Conservation (phyloP, 2,888 invertebrate genomes). For the Mesoligia furuncula region DNA sequence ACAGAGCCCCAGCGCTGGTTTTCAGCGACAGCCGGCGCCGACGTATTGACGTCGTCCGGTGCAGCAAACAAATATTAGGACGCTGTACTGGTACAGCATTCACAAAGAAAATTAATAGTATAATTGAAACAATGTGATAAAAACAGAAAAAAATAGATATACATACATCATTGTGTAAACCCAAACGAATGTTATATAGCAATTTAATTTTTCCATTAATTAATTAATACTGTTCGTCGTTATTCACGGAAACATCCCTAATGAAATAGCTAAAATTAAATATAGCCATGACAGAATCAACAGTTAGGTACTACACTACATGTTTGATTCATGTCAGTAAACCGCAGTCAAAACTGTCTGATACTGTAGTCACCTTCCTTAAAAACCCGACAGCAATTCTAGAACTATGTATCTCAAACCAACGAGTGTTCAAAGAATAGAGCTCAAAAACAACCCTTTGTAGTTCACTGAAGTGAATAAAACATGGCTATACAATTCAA, state of each 20-base stretch:
- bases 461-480: constrained; percentile 41
- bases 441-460: constrained; percentile 16
- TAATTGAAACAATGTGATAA: too few relatives aligned
- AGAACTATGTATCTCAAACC: neutral
- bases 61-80: too few relatives aligned
- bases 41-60: too few relatives aligned
- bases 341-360: neutral
- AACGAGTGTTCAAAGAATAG: constrained; percentile 5
- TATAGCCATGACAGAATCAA: constrained; percentile 4
- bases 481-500: constrained; percentile 49
- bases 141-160: too few relatives aligned
- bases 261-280: constrained; percentile 11
- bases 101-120: too few relatives aligned
- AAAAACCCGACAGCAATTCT: neutral
- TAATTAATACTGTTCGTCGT: neutral
- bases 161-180: too few relatives aligned
- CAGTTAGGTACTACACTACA: neutral
- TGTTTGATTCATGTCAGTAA: neutral
- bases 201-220: neutral
- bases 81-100: too few relatives aligned
- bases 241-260: constrained; percentile 12
- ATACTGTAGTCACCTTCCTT: neutral
- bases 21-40: too few relatives aligned
- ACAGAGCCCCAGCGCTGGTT: too few relatives aligned
- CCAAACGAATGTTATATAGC: neutral